Base-by-base conservation (phyloP, 2,888 invertebrate genomes). In the Apodemia hepburni region DNA sequence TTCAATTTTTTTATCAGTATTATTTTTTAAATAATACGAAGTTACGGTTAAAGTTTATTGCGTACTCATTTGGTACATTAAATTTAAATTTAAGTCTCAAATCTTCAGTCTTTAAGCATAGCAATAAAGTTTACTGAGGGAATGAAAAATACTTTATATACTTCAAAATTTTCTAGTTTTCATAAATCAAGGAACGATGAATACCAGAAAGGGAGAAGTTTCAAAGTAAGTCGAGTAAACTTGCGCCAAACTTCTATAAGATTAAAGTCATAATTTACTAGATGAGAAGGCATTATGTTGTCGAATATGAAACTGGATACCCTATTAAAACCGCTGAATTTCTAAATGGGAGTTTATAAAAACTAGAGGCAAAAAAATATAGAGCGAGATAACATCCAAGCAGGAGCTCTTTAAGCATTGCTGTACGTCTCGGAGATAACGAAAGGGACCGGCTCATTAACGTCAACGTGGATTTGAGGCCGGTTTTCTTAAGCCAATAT, bases 251-350 rank as follows among this genome's bases (percentile, higher is more conserved):
- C 79, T 84, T 86, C 79, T 78, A 81, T 81, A 77, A 82, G 83
- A 88, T 85, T 84, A 85, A 87, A 87, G 82, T 84, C 78, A 82
- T 86, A 85, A 86, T 86, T 87, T 82, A 82, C 81, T 84, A 81
- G 81, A 87, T 83, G 82, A 84, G 80, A 78, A 77, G 76, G 79
- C 78, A 81, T 84, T 80, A 82, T 80, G 75, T 78, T 81, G 81
- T 81, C 79, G 76, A 84, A 82, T 83, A 80, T 81, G 81, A 82
- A 83, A 81, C 73, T 73, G 76, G 76, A 73, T 71, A 75, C 69
- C 70, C 70, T 69, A 73, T 74, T 79, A 74, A 75, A 74, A 77
- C 71, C 75, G 75, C 77, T 77, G 79, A 80, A 78, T 80, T 77
- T 74, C 68, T 76, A 78, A 83, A 82, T 79, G 76, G 70, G 72